phyloP scores from a whole-genome alignment of 1,140 invertebrate genomes.

The Coboldia fuscipes region DNA sequence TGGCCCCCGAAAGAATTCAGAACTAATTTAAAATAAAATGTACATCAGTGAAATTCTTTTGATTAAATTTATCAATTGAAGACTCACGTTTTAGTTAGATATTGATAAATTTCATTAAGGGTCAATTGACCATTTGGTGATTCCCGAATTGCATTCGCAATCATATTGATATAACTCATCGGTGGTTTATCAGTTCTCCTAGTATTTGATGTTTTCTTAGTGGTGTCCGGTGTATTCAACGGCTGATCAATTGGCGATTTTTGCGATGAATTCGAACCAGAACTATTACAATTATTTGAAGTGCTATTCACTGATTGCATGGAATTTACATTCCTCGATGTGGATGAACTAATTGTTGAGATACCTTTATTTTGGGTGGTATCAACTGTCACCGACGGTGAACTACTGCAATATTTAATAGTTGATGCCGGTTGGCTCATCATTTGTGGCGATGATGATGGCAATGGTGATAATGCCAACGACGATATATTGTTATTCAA shows the following conservation, averaged over 20 bases:
- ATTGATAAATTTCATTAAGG: conserved; percentile 77
- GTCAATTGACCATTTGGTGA: conserved; percentile 70
- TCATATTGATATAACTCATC: conserved; percentile 90
- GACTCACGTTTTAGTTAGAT: conserved; percentile 53
- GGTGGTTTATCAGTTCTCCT: conserved; percentile 85
- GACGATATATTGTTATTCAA: not conserved
- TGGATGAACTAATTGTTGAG: conserved; percentile 6
- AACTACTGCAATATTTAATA: conserved; percentile 16
- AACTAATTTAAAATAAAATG: conserved; percentile 21
- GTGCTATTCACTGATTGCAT: not conserved
- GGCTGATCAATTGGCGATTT: not conserved
- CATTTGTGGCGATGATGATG: not conserved
- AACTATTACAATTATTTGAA: not conserved
- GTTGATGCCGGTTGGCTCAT: conserved; percentile 13
- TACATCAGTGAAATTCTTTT: not conserved
- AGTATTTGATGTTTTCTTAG: conserved; percentile 27
- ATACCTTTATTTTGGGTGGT: conserved; percentile 9
- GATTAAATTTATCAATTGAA: not conserved
- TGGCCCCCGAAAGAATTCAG: conserved; percentile 81
- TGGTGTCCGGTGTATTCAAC: conserved; percentile 11
- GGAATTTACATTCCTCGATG: not conserved
- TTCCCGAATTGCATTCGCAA: conserved; percentile 92
- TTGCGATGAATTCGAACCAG: conserved; percentile 1
- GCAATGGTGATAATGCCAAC: not conserved
- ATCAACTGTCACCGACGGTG: conserved; percentile 2